phyloP scores from a whole-genome alignment of 2,888 invertebrate genomes.

The Rapana venosa region DNA sequence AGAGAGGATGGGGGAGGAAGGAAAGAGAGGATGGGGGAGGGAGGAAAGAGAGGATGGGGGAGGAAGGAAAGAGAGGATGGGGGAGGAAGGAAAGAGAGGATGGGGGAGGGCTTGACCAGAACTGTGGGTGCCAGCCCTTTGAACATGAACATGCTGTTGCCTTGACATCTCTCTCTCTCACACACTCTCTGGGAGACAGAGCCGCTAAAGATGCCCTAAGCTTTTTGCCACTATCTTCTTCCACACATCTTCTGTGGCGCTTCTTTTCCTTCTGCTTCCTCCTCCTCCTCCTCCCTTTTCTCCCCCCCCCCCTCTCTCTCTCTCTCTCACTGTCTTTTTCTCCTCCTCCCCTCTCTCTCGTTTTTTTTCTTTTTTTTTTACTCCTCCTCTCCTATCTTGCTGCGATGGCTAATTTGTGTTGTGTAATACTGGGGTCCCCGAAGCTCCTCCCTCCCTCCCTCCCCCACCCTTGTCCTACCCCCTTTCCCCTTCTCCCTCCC shows the following conservation, averaged over 20 bases:
- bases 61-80: not conserved
- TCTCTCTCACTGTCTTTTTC: not conserved
- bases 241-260: conserved; percentile 2
- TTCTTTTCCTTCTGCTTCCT: not conserved
- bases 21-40: not conserved
- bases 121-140: not conserved
- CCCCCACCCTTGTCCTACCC: conserved; percentile 12
- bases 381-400: conserved; percentile 31
- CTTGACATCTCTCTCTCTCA: conserved; percentile 30
- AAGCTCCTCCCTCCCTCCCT: not conserved
- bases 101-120: not conserved
- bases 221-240: not conserved
- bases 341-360: not conserved
- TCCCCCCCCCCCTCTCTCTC: not conserved
- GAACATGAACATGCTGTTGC: conserved; percentile 24
- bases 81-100: not conserved
- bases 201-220: conserved; percentile 1
- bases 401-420: conserved; percentile 46
- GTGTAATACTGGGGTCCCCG: conserved; percentile 34
- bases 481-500: not conserved
- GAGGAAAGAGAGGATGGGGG: not conserved
- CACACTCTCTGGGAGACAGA: conserved; percentile 6
- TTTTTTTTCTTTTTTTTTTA: not conserved
- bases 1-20: not conserved
- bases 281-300: not conserved